Conservation (phyloP, 2,797 vertebrate species). For the Phylloscopus collybita region DNA sequence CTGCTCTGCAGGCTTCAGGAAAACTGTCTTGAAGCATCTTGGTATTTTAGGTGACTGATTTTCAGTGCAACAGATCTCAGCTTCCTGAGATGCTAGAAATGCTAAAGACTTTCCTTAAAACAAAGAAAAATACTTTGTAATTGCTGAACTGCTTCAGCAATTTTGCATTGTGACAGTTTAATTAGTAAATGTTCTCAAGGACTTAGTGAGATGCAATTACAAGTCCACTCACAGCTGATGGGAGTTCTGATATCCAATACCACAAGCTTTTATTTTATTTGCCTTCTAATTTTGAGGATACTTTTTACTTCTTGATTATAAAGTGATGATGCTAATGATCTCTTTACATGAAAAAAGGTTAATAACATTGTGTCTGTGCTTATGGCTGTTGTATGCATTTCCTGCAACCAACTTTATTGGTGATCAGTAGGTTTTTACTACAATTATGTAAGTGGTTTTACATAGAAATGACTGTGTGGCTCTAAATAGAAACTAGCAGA, state of each 20-base stretch:
- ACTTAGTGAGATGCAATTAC: not conserved
- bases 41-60: not conserved
- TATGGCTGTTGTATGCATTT: not conserved
- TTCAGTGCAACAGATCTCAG: not conserved
- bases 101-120: not conserved
- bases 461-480: not conserved
- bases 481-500: not conserved
- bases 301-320: not conserved
- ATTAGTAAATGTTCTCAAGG: not conserved
- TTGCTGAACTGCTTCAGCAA: not conserved
- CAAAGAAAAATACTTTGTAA: not conserved
- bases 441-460: not conserved
- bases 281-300: not conserved
- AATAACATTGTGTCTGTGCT: not conserved
- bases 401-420: not conserved
- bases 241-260: not conserved
- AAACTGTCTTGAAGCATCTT: not conserved
- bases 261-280: not conserved
- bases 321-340: not conserved
- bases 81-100: not conserved
- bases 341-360: not conserved
- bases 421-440: not conserved
- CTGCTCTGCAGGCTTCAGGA: not conserved
- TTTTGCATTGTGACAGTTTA: not conserved
- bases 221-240: not conserved